Evolutionary conservation across 2,797 vertebrate species (phyloP).

Genomic region (Danionella dracula): DNA sequence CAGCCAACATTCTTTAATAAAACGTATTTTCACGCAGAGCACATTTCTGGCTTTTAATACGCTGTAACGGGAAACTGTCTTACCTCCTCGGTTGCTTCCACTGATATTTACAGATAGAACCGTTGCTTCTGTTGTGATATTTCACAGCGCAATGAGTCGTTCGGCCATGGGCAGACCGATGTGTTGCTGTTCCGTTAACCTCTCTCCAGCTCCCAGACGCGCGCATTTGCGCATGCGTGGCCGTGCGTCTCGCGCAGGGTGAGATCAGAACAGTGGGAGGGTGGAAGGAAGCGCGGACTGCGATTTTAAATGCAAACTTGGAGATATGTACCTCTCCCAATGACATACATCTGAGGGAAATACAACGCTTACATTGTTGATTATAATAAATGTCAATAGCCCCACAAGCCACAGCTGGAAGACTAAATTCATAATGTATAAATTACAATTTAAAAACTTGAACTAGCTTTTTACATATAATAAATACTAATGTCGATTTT

Average conservation of each 20-base stretch:
- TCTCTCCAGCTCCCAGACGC: constrained; percentile 10
- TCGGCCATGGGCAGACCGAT: constrained; percentile 16
- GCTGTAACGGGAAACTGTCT: background rate
- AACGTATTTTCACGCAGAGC: constrained; percentile 8
- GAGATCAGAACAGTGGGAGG: constrained; percentile 19
- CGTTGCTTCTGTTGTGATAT: background rate
- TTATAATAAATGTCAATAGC: too few species aligned
- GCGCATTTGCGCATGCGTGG: constrained; percentile 34
- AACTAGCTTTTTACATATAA: too few species aligned
- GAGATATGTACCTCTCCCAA: too few species aligned
- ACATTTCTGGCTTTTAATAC: background rate
- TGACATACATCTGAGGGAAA: too few species aligned
- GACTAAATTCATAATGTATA: too few species aligned
- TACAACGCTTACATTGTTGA: too few species aligned
- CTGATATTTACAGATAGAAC: background rate
- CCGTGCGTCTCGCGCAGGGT: background rate
- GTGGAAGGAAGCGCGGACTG: background rate
- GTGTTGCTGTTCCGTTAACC: constrained; percentile 31
- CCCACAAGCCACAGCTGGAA: too few species aligned
- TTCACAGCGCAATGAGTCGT: constrained; percentile 9
- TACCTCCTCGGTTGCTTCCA: constrained; percentile 12
- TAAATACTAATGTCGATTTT: too few species aligned
- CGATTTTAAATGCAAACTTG: too few species aligned
- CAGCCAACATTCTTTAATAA: constrained; percentile 16
- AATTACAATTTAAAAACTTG: too few species aligned